phyloP scores from a whole-genome alignment of 53 echinoderm and acorn worm species.

The Actinopyga echinites region DNA sequence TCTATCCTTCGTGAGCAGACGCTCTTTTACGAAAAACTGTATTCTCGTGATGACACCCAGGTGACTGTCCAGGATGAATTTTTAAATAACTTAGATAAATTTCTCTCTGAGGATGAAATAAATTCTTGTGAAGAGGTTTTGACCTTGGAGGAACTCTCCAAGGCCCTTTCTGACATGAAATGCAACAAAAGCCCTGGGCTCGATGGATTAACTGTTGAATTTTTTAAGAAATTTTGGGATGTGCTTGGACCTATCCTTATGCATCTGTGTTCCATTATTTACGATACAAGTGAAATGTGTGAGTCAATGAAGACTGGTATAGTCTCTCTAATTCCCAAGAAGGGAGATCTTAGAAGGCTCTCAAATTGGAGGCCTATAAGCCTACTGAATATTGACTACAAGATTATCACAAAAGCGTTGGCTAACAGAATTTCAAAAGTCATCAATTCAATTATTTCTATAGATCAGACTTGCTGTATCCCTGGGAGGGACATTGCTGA shows the following conservation, averaged over 20 bases:
- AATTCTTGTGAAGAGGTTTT: conserved; percentile 3
- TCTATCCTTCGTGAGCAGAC: neutral
- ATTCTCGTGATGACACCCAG: neutral
- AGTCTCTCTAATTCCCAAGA: conserved; percentile 32
- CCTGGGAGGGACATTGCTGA: conserved; percentile 40
- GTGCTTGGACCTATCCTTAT: conserved; percentile 22
- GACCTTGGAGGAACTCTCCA: neutral
- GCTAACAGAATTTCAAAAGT: conserved; percentile 46
- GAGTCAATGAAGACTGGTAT: conserved; percentile 26
- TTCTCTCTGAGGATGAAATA: neutral
- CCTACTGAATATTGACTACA: conserved; percentile 57
- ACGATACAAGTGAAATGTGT: neutral
- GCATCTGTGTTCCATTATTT: neutral
- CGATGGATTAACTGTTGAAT: conserved; percentile 60
- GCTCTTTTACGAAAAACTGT: neutral
- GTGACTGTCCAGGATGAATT: neutral
- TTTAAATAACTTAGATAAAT: neutral
- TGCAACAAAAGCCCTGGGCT: conserved; percentile 55
- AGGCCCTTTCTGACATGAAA: conserved; percentile 38
- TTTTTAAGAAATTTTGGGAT: conserved; percentile 47
- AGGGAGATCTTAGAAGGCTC: neutral
- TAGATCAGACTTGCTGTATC: conserved; percentile 27
- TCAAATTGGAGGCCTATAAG: conserved; percentile 61
- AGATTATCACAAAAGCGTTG: conserved; percentile 49
- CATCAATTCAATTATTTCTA: conserved; percentile 9